phyloP scores from a whole-genome alignment of 2,888 invertebrate species.

The Cantharis rustica region DNA sequence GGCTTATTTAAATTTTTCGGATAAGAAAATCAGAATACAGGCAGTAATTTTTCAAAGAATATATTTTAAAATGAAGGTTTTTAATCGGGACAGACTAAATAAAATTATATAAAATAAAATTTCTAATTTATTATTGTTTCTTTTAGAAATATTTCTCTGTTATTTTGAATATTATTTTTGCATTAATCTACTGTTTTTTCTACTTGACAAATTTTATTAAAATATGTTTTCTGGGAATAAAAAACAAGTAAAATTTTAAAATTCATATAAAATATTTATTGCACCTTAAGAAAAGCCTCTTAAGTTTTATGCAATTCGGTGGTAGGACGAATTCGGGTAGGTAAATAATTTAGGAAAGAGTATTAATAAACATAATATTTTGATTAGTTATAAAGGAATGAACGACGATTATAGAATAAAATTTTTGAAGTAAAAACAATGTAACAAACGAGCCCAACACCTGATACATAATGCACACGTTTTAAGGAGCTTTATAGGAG shows the following conservation, averaged over 20 bases:
- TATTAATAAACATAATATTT: not conserved
- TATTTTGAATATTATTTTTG: not conserved
- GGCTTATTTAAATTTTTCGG: not conserved
- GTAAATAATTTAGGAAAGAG: not conserved
- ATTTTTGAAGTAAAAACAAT: constrained; percentile 32
- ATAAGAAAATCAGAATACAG: not conserved
- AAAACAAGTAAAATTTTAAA: not conserved
- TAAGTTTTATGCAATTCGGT: not conserved
- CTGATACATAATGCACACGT: constrained; percentile 41
- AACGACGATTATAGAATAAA: constrained; percentile 7
- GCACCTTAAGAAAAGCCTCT: not conserved
- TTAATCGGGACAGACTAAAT: not conserved
- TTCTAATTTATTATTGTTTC: not conserved
- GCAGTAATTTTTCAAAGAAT: not conserved
- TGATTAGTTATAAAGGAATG: not conserved
- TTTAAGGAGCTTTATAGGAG: constrained; percentile 42
- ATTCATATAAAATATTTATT: not conserved
- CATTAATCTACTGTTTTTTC: not conserved
- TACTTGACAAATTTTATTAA: not conserved
- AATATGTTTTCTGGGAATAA: not conserved
- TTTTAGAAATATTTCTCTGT: not conserved
- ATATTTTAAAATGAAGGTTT: not conserved
- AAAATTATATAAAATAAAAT: not conserved
- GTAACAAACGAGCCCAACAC: constrained; percentile 32
- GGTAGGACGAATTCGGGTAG: not conserved